A percentile compares a stretch with the other conserved stretches of the same genome.
Evolutionary conservation across 2,888 invertebrate species (phyloP).

Genomic region (Caenorhabditis uteleia): DNA sequence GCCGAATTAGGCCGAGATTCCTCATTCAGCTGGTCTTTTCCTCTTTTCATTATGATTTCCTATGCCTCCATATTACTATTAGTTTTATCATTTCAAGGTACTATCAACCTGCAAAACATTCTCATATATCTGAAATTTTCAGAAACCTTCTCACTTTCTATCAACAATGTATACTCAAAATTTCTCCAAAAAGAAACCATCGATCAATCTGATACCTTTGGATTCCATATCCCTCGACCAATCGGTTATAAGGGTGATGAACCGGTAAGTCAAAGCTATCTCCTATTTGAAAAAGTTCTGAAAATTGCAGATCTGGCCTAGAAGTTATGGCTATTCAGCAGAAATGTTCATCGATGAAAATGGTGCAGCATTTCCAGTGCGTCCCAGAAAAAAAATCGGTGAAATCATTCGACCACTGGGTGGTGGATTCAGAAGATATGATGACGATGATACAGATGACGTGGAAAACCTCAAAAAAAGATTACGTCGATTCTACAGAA

Average conservation of each 20-base stretch:
- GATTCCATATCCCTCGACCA: constrained; percentile 48
- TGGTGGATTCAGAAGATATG: constrained; percentile 14
- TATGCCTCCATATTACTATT: no score
- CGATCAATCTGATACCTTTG: constrained; percentile 31
- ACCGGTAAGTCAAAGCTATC: constrained; percentile 24
- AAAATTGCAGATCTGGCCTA: constrained; percentile 52
- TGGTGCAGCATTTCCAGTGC: constrained; percentile 50
- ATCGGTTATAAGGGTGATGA: constrained; percentile 55
- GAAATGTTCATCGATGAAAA: constrained; percentile 57
- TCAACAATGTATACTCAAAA: constrained; percentile 26
- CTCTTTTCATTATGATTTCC: no score
- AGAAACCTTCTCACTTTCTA: constrained; percentile 9
- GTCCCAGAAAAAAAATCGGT: constrained; percentile 23
- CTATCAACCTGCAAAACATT: no score
- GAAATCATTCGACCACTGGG: constrained; percentile 15
- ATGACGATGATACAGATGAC: constrained; percentile 11
- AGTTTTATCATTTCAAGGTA: no score
- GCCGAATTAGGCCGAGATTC: constrained; percentile 24
- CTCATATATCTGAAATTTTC: no score
- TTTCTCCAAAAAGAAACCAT: constrained; percentile 21
- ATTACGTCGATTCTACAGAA: constrained; percentile 21
- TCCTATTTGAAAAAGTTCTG: no score
- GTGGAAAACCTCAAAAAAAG: constrained; percentile 1
- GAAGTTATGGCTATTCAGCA: constrained; percentile 51
- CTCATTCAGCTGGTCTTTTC: no score